These are phyloP conservation scores for Peromyscus attwateri DNA, from an alignment of 2,797 vertebrate genomes.

Conservation along the genomic window DNA sequence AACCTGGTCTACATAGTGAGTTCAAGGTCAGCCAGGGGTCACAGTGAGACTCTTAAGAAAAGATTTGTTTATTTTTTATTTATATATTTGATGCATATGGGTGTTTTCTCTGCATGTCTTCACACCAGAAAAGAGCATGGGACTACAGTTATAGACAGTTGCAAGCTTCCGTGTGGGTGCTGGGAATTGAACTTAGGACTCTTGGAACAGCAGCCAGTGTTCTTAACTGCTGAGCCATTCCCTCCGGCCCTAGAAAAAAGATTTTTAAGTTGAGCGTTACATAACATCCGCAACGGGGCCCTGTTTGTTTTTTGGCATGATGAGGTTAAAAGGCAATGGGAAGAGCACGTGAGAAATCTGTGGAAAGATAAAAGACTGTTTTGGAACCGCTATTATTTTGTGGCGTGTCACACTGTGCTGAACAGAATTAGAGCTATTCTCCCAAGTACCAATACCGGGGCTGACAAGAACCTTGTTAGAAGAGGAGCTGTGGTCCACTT, in stretches of 20 bases:
- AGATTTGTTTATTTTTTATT: background rate
- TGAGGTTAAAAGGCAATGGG: background rate
- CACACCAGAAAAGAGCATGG: background rate
- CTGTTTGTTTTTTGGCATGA: background rate
- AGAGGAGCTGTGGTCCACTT: background rate
- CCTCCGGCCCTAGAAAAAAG: background rate
- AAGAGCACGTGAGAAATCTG: background rate
- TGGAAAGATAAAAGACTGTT: background rate
- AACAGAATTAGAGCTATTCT: background rate
- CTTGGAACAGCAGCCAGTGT: background rate
- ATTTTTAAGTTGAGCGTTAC: background rate
- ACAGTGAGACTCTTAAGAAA: background rate
- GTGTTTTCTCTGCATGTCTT: background rate
- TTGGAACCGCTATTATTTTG: background rate
- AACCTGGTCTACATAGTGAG: background rate
- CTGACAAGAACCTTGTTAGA: background rate
- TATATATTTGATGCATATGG: background rate
- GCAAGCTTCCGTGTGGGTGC: background rate
- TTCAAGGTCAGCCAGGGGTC: background rate
- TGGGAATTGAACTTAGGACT: background rate
- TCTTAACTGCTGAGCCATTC: background rate
- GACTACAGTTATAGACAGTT: background rate
- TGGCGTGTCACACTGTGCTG: background rate
- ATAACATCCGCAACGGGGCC: background rate
- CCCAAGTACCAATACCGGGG: background rate